Evolutionary conservation across 2,888 invertebrate species (phyloP).

Genomic region (Serrognathus titanus): DNA sequence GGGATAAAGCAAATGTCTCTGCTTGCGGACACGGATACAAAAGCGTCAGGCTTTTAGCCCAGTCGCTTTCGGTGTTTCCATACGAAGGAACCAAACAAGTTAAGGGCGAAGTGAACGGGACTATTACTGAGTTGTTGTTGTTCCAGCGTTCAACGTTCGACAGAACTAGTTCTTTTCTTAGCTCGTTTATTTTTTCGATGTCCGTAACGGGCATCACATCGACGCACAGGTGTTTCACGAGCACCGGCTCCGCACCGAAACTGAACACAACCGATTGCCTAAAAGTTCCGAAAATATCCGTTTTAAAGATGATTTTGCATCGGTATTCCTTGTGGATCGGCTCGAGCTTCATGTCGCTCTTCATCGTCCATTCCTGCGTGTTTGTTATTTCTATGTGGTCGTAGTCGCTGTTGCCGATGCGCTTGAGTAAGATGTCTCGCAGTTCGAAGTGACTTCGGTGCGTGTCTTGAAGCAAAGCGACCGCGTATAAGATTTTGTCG

Average conservation of each 20-base stretch:
- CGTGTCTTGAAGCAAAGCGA: slow-evolving; percentile 67
- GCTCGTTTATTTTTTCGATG: slow-evolving; percentile 60
- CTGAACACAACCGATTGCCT: slow-evolving; percentile 75
- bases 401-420: slow-evolving; percentile 30
- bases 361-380: slow-evolving; percentile 41
- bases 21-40: slow-evolving; percentile 66
- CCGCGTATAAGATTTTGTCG: slow-evolving; percentile 53
- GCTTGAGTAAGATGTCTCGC: slow-evolving; percentile 46
- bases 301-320: slow-evolving; percentile 59
- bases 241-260: slow-evolving; percentile 62
- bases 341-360: slow-evolving; percentile 8
- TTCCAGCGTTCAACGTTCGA: slow-evolving; percentile 59
- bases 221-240: slow-evolving; percentile 68
- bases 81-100: slow-evolving; percentile 26
- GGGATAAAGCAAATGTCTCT: slow-evolving; percentile 64
- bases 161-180: slow-evolving; percentile 60
- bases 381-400: slow-evolving; percentile 34
- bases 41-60: slow-evolving; percentile 55
- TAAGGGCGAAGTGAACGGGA: slow-evolving; percentile 37
- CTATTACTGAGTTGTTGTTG: slow-evolving; percentile 50
- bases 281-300: slow-evolving; percentile 75
- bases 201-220: slow-evolving; percentile 72
- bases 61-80: slow-evolving; percentile 43
- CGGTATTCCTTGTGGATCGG: slow-evolving; percentile 49
- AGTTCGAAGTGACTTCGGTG: slow-evolving; percentile 66